Evolutionary conservation across 1,140 invertebrate genomes (phyloP).

Genomic region (Scaptomyza graminum): DNA sequence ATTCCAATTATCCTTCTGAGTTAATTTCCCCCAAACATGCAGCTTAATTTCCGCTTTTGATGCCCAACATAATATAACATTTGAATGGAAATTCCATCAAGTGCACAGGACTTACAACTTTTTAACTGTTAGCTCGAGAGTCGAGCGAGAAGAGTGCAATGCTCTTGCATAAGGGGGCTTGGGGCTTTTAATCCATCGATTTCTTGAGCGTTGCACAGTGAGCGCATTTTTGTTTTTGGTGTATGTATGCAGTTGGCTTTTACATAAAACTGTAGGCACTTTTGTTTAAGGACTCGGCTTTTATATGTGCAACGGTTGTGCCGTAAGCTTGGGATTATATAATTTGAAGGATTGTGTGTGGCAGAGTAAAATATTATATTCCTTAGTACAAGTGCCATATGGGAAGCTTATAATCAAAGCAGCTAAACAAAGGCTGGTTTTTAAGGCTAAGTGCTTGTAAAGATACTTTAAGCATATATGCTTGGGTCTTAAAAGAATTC

Average conservation of each 20-base stretch:
- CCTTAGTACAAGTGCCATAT: slow-evolving; percentile 2
- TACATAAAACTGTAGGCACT: slow-evolving; percentile 24
- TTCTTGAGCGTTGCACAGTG: slow-evolving; percentile 45
- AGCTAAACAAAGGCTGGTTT: neutral
- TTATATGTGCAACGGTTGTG: slow-evolving; percentile 6
- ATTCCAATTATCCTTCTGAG: neutral
- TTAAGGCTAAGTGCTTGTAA: neutral
- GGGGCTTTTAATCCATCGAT: slow-evolving; percentile 63
- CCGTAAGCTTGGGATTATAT: slow-evolving; percentile 54
- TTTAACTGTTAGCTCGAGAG: slow-evolving; percentile 21
- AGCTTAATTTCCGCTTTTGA: slow-evolving; percentile 2
- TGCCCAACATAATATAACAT: too few species aligned
- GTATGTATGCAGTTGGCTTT: slow-evolving; percentile 13
- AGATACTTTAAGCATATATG: too few species aligned
- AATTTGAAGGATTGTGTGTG: slow-evolving; percentile 18
- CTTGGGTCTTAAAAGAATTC: neutral
- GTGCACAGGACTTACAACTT: slow-evolving; percentile 3
- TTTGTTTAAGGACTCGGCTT: slow-evolving; percentile 34
- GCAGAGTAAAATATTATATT: neutral
- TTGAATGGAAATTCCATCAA: neutral
- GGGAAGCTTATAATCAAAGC: slow-evolving; percentile 2
- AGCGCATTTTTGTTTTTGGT: slow-evolving; percentile 24
- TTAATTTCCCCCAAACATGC: neutral
- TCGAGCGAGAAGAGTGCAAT: slow-evolving; percentile 20
- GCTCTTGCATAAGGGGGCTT: slow-evolving; percentile 14